These are phyloP conservation scores for Chironomus tentans DNA, from an alignment of 2,888 invertebrate genomes.

Conservation along the genomic window DNA sequence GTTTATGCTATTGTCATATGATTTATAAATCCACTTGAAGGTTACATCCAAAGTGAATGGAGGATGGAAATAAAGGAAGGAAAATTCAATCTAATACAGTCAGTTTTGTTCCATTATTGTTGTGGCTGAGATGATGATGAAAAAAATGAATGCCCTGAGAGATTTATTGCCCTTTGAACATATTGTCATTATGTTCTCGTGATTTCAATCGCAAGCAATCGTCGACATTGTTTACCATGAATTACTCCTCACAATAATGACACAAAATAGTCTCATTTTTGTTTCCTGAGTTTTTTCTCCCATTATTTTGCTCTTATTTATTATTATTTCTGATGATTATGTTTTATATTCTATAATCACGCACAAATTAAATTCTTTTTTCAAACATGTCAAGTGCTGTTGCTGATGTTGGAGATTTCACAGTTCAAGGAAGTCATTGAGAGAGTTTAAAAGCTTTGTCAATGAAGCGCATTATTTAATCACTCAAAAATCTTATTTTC, in stretches of 20 bases:
- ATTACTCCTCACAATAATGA: background rate
- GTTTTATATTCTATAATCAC: slow-evolving; percentile 8
- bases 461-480: background rate
- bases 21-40: slow-evolving; percentile 25
- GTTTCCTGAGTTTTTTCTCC: background rate
- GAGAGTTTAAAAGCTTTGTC: too few relatives aligned
- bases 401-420: too few relatives aligned
- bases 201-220: background rate
- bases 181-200: background rate
- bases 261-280: background rate
- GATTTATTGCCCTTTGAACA: slow-evolving; percentile 1
- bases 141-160: background rate
- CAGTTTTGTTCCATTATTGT: background rate
- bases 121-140: background rate
- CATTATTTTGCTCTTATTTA: background rate
- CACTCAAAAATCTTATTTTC: too few relatives aligned
- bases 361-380: slow-evolving; percentile 4
- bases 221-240: background rate
- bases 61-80: background rate
- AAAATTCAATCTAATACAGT: slow-evolving; percentile 1
- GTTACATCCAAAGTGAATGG: background rate
- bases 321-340: background rate
- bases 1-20: slow-evolving; percentile 19
- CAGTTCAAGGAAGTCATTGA: too few relatives aligned
- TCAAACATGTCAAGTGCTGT: background rate